These are phyloP conservation scores for Microctonus aethiopoides DNA, from an alignment of 2,888 invertebrate genomes.

Conservation along the genomic window DNA sequence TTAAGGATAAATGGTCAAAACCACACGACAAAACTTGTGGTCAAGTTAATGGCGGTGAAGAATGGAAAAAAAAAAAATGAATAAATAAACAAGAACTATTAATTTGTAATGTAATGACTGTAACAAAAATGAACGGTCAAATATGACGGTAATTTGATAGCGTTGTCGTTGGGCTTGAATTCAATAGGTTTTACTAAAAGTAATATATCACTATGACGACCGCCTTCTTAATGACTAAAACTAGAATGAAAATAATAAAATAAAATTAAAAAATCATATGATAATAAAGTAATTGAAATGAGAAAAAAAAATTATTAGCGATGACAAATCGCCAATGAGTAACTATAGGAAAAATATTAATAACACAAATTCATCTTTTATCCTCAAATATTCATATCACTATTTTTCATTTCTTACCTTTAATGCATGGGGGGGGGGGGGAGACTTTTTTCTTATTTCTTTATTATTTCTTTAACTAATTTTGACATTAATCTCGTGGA, in stretches of 20 bases:
- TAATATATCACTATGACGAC: slow-evolving; percentile 44
- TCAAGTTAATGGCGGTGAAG: not conserved
- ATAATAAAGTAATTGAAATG: not conserved
- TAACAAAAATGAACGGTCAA: slow-evolving; percentile 11
- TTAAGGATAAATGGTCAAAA: not conserved
- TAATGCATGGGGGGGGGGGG: no score
- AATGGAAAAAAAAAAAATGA: slow-evolving; percentile 12
- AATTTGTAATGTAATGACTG: slow-evolving; percentile 10
- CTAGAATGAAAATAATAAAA: slow-evolving; percentile 30
- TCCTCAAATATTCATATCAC: not conserved
- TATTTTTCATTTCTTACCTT: not conserved
- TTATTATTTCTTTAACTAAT: not conserved
- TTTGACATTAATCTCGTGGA: not conserved
- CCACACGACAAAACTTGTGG: not conserved
- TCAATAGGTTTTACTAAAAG: slow-evolving; percentile 38
- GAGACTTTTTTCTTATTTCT: not conserved
- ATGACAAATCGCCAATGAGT: not conserved
- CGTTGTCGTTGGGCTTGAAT: slow-evolving; percentile 21
- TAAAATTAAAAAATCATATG: not conserved
- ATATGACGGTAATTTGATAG: slow-evolving; percentile 10
- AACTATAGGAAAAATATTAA: not conserved
- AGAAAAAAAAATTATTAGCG: not conserved
- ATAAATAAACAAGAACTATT: not conserved
- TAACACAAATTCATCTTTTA: not conserved
- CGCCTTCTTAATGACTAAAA: slow-evolving; percentile 42